A percentile compares a stretch with the other conserved stretches of the same genome.
These are phyloP conservation scores for Microhierax caerulescens DNA, from an alignment of 2,797 vertebrate genomes.

Conservation along the genomic window DNA sequence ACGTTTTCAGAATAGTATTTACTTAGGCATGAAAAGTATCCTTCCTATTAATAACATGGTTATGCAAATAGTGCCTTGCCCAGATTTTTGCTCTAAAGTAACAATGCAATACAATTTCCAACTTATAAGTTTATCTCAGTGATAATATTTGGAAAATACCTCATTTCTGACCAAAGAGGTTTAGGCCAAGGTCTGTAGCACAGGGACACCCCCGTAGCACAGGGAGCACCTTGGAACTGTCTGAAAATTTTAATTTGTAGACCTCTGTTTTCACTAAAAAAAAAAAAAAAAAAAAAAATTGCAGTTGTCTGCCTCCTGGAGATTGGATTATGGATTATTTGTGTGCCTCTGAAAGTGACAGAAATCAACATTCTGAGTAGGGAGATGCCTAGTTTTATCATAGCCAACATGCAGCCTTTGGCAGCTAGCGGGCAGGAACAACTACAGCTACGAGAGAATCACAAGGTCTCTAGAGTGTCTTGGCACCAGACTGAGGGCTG, in stretches of 20 bases:
- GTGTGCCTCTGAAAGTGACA: not conserved
- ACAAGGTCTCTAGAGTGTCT: not conserved
- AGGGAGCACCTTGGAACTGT: fast-evolving
- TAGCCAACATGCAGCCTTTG: not conserved
- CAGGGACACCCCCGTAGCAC: fast-evolving
- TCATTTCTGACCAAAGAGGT: not conserved
- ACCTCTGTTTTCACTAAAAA: not conserved
- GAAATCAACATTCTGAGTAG: not conserved
- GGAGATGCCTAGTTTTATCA: not conserved
- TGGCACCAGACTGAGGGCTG: not conserved
- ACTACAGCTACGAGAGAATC: not conserved
- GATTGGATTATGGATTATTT: not conserved
- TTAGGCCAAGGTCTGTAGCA: not conserved
- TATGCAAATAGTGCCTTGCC: not conserved
- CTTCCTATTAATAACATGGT: not conserved
- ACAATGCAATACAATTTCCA: not conserved
- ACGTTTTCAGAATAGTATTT: not conserved
- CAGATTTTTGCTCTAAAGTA: not conserved
- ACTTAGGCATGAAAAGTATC: not conserved
- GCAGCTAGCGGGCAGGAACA: not conserved
- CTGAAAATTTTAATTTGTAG: not conserved
- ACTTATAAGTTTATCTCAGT: not conserved
- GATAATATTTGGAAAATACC: not conserved
- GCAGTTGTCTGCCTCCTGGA: not conserved
- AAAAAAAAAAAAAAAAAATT: not conserved